Percentiles rank a stretch among this genome's conserved stretches.
phyloP scores from a whole-genome alignment of 2,113 vertebrate genomes.

The Sterna hirundo region DNA sequence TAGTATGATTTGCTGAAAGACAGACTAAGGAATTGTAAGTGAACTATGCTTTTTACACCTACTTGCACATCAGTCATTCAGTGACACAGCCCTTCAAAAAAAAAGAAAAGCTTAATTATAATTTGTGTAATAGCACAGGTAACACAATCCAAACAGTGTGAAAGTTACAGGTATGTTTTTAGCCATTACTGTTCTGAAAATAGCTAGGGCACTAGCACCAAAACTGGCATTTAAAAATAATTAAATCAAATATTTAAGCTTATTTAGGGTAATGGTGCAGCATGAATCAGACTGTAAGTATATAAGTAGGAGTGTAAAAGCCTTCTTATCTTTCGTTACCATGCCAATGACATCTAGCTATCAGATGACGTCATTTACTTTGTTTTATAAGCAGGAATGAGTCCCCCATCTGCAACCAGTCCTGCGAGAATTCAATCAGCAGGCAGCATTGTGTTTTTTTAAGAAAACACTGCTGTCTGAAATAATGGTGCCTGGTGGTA shows the following conservation, averaged over 20 bases:
- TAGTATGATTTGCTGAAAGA: neutral
- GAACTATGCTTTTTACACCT: neutral
- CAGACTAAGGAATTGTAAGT: neutral
- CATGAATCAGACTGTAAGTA: constrained; percentile 41
- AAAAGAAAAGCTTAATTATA: neutral
- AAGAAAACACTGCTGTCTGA: neutral
- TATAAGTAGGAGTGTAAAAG: constrained; percentile 33
- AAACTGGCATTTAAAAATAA: constrained; percentile 6
- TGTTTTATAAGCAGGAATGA: constrained; percentile 66
- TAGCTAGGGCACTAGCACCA: neutral
- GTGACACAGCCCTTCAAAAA: neutral
- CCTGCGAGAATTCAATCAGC: constrained; percentile 24
- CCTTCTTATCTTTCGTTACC: constrained; percentile 71
- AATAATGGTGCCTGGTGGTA: constrained; percentile 44
- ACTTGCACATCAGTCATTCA: neutral
- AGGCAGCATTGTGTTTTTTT: neutral
- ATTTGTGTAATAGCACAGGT: neutral
- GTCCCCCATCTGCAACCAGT: neutral
- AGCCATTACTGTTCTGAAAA: neutral
- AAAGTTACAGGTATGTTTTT: neutral
- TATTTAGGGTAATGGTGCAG: constrained; percentile 16
- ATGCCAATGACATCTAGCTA: constrained; percentile 64
- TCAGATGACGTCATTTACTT: constrained; percentile 31
- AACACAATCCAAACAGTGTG: neutral
- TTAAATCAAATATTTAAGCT: constrained; percentile 36